Conservation (phyloP, 1,140 invertebrate species). For the Eufriesea mexicana region DNA sequence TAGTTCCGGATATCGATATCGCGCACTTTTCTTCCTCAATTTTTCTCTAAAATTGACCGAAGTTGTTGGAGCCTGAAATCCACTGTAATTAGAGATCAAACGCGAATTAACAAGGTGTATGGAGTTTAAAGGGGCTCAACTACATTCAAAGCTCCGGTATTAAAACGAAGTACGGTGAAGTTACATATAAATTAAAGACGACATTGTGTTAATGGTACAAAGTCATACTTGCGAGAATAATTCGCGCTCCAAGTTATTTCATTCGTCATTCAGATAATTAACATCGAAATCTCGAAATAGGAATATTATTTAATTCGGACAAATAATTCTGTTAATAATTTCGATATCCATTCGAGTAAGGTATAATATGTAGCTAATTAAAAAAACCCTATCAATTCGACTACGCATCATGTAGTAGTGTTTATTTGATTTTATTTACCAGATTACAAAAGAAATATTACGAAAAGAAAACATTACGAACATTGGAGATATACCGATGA, state of each 20-base stretch:
- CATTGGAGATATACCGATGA: too few relatives aligned
- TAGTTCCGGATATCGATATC: background rate
- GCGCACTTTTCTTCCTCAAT: background rate
- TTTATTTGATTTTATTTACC: too few relatives aligned
- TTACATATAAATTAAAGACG: background rate
- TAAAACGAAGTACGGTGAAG: background rate
- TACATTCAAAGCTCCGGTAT: background rate
- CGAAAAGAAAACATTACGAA: too few relatives aligned
- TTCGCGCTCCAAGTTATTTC: background rate
- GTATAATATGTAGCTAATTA: too few relatives aligned
- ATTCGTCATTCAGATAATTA: too few relatives aligned
- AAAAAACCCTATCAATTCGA: too few relatives aligned
- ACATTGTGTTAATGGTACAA: background rate
- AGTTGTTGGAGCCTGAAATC: background rate
- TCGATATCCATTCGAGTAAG: too few relatives aligned
- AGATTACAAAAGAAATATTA: too few relatives aligned
- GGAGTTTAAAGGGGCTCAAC: background rate
- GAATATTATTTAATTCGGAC: background rate
- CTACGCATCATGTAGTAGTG: too few relatives aligned
- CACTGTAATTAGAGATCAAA: background rate
- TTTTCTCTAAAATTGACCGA: background rate
- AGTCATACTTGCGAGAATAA: too few relatives aligned
- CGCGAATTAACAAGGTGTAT: background rate
- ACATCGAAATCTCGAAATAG: too few relatives aligned
- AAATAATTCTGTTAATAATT: background rate